Base-by-base conservation (phyloP, 2,797 vertebrate species). In the Malurus leucopterus region DNA sequence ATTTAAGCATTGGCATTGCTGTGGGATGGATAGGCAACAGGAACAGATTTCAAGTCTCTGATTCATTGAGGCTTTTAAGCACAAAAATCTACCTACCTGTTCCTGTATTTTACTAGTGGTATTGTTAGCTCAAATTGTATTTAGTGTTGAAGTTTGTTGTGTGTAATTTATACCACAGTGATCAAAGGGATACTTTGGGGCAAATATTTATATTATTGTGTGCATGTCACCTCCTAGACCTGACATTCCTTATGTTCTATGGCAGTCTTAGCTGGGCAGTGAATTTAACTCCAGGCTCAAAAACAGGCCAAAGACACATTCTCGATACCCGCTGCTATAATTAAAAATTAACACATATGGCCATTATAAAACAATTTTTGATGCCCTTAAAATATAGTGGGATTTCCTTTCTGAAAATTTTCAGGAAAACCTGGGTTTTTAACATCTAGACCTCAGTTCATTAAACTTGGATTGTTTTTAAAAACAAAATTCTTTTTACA, bases 381-480 rank as follows among this genome's bases (percentile, higher is more conserved):
- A 57, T 75, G 27, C 21, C 15, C 18, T 93, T 79, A 43, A 93
- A 81, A 69, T 65, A 51, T 12, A 74, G 17, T 61, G 26, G n/a
- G 23, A 86, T 84, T 90, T 89, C 24, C 51, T 89, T 64, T 92
- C 22, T 29, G 67, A 79, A 62, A 81, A 71, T 65, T 86, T 58
- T 62, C 51, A 29, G 29, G 71, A 36, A 93, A 83, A 51, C 49
- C 38, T 49, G 18, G 11, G 26, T 36, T 40, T 63, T 93, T 89
- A 87, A 83, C 43, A 46, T 84, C 83, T 87, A 87, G 64, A 69
- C 61, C 73, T 38, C 19, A 90, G 64, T 80, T 90, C 78, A 34
- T 94, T 40, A 82, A 46, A 29, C 21, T 22, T 89, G 62, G 46
- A n/a, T 82, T 93, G 93, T 67, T 81, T 91, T 69, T 81, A 36